Percentiles rank a stretch among this genome's conserved stretches.
These are phyloP conservation scores for Heliconius erato DNA, from an alignment of 2,888 invertebrate species.

Conservation along the genomic window DNA sequence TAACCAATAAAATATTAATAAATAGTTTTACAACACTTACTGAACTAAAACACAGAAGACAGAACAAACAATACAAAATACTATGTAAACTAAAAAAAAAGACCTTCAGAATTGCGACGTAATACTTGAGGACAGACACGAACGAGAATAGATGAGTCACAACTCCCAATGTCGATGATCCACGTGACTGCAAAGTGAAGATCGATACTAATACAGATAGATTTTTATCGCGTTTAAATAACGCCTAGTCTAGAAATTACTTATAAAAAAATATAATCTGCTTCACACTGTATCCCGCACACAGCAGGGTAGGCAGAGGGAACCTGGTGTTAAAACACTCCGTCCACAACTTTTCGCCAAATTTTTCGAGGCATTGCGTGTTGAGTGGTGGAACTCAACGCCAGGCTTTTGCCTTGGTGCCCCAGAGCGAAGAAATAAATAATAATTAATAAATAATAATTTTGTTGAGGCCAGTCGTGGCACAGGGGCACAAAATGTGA, in stretches of 20 bases:
- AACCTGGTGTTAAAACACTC: no score
- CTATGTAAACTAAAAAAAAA: constrained; percentile 6
- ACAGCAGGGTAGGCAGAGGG: no score
- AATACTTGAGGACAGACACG: constrained; percentile 53
- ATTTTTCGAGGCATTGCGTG: no score
- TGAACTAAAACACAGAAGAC: background rate
- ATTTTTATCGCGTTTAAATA: constrained; percentile 23
- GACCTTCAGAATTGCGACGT: constrained; percentile 38
- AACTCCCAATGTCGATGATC: constrained; percentile 58
- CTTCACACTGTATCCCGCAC: no score
- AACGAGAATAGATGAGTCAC: constrained; percentile 66
- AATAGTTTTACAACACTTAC: background rate
- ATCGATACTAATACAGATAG: constrained; percentile 50
- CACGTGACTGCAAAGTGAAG: constrained; percentile 79
- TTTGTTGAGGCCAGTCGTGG: no score
- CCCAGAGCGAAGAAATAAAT: no score
- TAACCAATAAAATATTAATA: background rate
- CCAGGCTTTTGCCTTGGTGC: no score
- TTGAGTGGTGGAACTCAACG: no score
- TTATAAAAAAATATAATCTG: no score
- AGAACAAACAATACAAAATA: constrained; percentile 6
- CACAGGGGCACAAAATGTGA: no score
- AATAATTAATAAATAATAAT: no score
- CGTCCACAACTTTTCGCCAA: no score
- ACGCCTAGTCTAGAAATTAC: background rate